These are phyloP conservation scores for Euura lappo DNA, from an alignment of 1,140 invertebrate species.

Conservation along the genomic window DNA sequence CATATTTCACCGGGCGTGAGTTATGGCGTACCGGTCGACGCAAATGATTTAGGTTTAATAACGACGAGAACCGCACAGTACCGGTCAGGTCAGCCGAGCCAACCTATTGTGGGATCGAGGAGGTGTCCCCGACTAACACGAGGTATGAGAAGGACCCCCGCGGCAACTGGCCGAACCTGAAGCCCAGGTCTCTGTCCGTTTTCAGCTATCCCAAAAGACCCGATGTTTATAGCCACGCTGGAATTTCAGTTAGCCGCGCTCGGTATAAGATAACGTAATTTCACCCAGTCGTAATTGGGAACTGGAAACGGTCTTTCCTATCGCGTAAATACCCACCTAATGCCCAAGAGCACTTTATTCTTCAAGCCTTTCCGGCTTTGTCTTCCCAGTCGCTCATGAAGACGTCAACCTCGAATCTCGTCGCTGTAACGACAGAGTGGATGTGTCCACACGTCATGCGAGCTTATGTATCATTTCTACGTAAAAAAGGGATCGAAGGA, in stretches of 20 bases:
- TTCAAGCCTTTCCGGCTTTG: neutral
- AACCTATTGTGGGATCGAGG: constrained; percentile 34
- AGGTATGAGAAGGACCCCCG: constrained; percentile 26
- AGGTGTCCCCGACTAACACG: constrained; percentile 25
- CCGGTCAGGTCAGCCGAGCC: constrained; percentile 48
- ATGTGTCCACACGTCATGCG: too few relatives aligned
- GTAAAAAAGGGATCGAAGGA: too few relatives aligned
- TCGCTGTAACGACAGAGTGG: too few relatives aligned
- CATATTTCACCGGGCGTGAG: constrained; percentile 55
- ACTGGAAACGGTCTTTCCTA: constrained; percentile 1
- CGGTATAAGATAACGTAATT: constrained; percentile 36
- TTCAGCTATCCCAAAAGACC: constrained; percentile 3
- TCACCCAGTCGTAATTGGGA: constrained; percentile 27
- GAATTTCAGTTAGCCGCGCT: constrained; percentile 38
- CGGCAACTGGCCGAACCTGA: constrained; percentile 25
- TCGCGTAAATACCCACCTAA: constrained; percentile 38
- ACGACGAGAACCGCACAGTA: constrained; percentile 33
- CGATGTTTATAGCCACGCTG: constrained; percentile 36
- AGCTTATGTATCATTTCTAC: too few relatives aligned
- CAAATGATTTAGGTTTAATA: constrained; percentile 60
- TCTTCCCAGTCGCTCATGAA: neutral
- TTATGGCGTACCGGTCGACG: constrained; percentile 52
- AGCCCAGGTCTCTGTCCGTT: constrained; percentile 21
- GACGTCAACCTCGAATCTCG: neutral
- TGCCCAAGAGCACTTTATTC: constrained; percentile 22